Percentiles rank a stretch among this genome's conserved stretches.
Evolutionary conservation across 2,888 invertebrate genomes (phyloP).

Genomic region (Hirtodrosophila duncani): DNA sequence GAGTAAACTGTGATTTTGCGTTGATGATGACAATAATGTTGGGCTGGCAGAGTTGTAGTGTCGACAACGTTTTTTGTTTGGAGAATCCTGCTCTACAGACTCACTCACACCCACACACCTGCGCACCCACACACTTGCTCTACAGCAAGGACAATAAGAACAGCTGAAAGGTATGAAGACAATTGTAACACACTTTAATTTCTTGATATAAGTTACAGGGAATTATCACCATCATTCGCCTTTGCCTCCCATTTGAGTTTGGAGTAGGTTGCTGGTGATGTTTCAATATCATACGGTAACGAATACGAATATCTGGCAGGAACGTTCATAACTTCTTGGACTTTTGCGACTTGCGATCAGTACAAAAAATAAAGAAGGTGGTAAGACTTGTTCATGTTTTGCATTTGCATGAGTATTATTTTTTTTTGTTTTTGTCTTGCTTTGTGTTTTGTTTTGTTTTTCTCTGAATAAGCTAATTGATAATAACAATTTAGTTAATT

Average conservation of each 20-base stretch:
- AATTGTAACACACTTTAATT: constrained; percentile 67
- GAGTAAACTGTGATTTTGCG: too few species aligned
- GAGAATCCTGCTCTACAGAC: constrained; percentile 6
- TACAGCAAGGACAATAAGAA: constrained; percentile 49
- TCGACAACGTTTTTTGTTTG: too few species aligned
- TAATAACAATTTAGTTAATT: constrained; percentile 75
- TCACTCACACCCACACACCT: constrained; percentile 41
- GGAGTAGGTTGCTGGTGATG: constrained; percentile 2
- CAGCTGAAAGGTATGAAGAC: constrained; percentile 56
- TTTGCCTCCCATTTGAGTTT: constrained; percentile 23
- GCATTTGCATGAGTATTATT: constrained; percentile 38
- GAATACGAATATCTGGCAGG: constrained; percentile 59
- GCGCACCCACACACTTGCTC: too few species aligned
- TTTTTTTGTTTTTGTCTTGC: constrained; percentile 27
- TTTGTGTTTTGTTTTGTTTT: constrained; percentile 27
- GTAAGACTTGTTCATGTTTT: constrained; percentile 34
- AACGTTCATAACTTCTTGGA: constrained; percentile 66
- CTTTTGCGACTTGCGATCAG: too few species aligned
- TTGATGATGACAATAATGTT: too few species aligned
- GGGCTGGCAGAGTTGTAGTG: too few species aligned
- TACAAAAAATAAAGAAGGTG: constrained; percentile 49
- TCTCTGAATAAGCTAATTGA: constrained; percentile 73
- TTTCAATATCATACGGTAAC: too few species aligned
- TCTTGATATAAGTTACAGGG: constrained; percentile 36
- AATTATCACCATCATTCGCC: background rate